Conservation (phyloP, 1,140 invertebrate genomes). For the Scaptomyza pallida region DNA sequence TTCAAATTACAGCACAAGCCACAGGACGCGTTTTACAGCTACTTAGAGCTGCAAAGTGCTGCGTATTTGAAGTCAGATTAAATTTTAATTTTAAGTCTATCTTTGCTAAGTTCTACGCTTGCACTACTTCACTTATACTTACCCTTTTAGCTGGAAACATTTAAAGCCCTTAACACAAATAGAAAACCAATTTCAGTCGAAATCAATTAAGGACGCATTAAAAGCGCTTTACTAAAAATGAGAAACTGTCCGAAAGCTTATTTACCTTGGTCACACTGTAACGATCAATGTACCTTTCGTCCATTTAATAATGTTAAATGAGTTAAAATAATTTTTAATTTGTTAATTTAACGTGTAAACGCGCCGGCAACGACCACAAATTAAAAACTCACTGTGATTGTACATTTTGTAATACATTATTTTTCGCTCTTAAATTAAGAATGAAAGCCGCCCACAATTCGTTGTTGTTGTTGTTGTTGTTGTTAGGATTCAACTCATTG, state of each 20-base stretch:
- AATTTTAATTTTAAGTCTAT: slow-evolving; percentile 11
- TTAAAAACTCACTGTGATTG: not conserved
- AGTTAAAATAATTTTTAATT: not conserved
- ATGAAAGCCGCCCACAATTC: too few species aligned
- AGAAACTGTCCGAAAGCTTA: too few species aligned
- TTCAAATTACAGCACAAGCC: slow-evolving; percentile 2
- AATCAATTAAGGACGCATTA: too few species aligned
- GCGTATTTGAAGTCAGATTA: slow-evolving; percentile 6
- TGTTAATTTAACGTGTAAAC: not conserved
- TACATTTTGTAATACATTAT: too few species aligned
- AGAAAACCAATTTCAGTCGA: too few species aligned
- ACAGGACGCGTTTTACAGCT: slow-evolving; percentile 1
- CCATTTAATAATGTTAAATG: not conserved
- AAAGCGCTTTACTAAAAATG: too few species aligned
- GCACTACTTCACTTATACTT: not conserved
- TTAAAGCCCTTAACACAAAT: too few species aligned
- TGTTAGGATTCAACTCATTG: not conserved
- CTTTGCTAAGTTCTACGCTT: not conserved
- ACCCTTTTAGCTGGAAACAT: not conserved
- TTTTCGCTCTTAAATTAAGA: too few species aligned
- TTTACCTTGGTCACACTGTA: not conserved
- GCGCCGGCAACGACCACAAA: not conserved
- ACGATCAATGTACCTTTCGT: not conserved
- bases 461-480: not conserved
- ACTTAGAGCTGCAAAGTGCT: slow-evolving; percentile 1